Evolutionary conservation across 2,888 invertebrate genomes (phyloP).

Genomic region (Plebejus melissa): DNA sequence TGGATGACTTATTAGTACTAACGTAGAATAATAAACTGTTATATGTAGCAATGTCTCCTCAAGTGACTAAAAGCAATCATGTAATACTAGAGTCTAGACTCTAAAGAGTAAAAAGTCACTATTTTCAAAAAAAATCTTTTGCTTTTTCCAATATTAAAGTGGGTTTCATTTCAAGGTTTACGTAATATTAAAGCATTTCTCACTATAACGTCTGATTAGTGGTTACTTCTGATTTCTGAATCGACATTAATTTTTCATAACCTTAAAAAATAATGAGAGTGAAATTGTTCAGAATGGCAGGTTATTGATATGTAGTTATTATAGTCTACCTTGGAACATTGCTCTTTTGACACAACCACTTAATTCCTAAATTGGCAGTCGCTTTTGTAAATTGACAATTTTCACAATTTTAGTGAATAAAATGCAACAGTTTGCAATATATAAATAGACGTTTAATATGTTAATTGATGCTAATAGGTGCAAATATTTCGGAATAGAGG

Average conservation of each 20-base stretch:
- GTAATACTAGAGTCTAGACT: too few species aligned
- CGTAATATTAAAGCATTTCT: too few species aligned
- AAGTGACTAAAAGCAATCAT: too few species aligned
- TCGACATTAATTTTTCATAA: neutral
- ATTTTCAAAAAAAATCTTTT: too few species aligned
- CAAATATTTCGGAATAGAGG: neutral
- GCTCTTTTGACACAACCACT: conserved; percentile 7
- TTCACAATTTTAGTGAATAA: neutral
- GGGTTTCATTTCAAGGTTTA: too few species aligned
- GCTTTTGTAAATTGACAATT: neutral
- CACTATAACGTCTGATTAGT: too few species aligned
- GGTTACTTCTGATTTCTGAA: neutral
- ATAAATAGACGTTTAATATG: neutral
- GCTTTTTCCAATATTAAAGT: too few species aligned
- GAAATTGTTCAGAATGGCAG: too few species aligned
- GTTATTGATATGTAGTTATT: neutral
- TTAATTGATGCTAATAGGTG: neutral
- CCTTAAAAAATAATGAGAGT: neutral
- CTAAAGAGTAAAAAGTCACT: too few species aligned
- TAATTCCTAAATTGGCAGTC: neutral
- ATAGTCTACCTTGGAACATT: neutral
- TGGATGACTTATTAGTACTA: neutral
- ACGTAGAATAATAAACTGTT: too few species aligned
- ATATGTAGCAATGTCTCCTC: too few species aligned
- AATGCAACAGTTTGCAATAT: conserved; percentile 2